Conservation (phyloP, 2,888 invertebrate genomes). For the Fissipunctia ypsillon region DNA sequence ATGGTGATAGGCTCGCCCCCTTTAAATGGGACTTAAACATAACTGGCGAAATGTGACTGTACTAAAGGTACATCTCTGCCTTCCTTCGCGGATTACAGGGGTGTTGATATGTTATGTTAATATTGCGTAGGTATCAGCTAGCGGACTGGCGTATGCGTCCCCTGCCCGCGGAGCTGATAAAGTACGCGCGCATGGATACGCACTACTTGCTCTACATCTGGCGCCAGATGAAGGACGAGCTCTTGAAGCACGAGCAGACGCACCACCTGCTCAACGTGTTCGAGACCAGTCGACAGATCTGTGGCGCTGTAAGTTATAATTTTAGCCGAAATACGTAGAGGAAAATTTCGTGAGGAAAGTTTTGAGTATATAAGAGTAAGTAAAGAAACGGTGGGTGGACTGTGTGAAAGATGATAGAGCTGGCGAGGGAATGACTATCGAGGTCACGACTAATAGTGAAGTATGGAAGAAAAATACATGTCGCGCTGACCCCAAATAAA, state of each 20-base stretch:
- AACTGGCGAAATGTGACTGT: neutral
- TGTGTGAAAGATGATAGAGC: neutral
- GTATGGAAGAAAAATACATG: neutral
- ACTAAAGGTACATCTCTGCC: neutral
- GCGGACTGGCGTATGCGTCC: slow-evolving; percentile 99
- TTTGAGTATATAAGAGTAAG: neutral
- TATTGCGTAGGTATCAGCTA: slow-evolving; percentile 92
- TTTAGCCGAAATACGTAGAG: neutral
- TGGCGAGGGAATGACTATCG: neutral
- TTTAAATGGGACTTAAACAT: neutral
- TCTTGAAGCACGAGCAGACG: slow-evolving; percentile 89
- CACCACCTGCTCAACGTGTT: slow-evolving; percentile 93
- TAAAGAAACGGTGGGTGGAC: neutral
- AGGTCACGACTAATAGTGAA: neutral
- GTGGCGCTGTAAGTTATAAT: slow-evolving; percentile 81
- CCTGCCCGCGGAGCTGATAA: slow-evolving; percentile 94
- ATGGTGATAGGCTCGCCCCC: neutral
- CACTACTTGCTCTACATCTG: slow-evolving; percentile 98
- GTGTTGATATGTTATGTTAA: neutral
- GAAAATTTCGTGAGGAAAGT: neutral
- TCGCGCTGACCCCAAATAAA: neutral
- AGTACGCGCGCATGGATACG: slow-evolving; percentile 98
- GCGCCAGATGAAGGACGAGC: slow-evolving; percentile 93
- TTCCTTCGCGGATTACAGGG: neutral
- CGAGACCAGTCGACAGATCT: slow-evolving; percentile 93